Conservation (phyloP, 2,113 vertebrate genomes). For the Nyctereutes procyonoides region DNA sequence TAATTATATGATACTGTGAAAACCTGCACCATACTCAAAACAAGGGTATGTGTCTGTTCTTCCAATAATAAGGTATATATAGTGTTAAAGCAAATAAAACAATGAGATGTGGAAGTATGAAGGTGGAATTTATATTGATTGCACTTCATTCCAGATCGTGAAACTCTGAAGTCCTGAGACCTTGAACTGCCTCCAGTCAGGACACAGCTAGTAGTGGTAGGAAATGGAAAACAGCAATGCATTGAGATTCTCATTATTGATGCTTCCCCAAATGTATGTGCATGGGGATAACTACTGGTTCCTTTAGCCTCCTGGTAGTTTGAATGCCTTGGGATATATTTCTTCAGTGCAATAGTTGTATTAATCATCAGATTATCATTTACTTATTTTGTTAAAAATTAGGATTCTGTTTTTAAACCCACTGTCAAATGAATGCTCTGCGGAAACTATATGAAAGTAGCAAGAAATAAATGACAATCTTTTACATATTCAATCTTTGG, state of each 20-base stretch:
- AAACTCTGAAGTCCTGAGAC: constrained; percentile 70
- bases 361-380: constrained; percentile 70
- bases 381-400: constrained; percentile 78
- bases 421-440: constrained; percentile 50
- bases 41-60: constrained; percentile 66
- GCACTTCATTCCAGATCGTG: constrained; percentile 66
- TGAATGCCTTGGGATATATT: constrained; percentile 68
- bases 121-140: constrained; percentile 75
- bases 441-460: constrained; percentile 9
- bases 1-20: constrained; percentile 18
- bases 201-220: neutral
- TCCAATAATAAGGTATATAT: constrained; percentile 74
- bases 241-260: constrained; percentile 68
- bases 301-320: constrained; percentile 57
- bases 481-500: neutral
- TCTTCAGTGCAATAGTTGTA: constrained; percentile 56
- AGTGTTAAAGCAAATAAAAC: constrained; percentile 79
- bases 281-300: constrained; percentile 56
- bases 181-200: constrained; percentile 65
- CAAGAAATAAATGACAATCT: constrained; percentile 3
- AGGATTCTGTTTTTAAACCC: constrained; percentile 63
- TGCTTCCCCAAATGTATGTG: constrained; percentile 64
- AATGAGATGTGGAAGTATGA: constrained; percentile 65
- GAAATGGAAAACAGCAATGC: constrained; percentile 58
- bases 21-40: neutral